Evolutionary conservation across 2,797 vertebrate genomes (phyloP).

Genomic region (Peromyscus aztecus): DNA sequence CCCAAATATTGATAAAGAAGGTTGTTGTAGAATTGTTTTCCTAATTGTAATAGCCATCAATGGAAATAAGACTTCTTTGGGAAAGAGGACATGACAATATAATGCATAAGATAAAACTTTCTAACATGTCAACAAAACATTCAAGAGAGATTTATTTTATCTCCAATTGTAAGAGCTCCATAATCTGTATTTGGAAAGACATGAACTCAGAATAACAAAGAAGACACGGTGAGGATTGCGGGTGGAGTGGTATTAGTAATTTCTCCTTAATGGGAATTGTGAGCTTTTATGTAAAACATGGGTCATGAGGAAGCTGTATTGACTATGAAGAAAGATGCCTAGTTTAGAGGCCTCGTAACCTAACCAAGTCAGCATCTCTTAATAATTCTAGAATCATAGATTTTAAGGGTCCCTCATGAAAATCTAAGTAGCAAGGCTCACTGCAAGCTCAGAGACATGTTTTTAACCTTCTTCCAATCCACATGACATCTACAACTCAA

Average conservation of each 20-base stretch:
- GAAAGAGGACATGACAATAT: neutral
- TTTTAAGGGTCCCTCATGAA: neutral
- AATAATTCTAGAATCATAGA: neutral
- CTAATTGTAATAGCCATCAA: neutral
- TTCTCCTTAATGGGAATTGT: constrained; percentile 21
- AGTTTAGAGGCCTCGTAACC: neutral
- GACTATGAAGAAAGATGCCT: neutral
- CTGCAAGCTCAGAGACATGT: neutral
- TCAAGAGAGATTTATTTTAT: neutral
- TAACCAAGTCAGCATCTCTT: neutral
- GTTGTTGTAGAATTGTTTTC: neutral
- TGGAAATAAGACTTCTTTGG: neutral
- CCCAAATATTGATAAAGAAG: neutral
- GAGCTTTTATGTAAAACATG: constrained; percentile 36
- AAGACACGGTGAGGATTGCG: neutral
- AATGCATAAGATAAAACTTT: neutral
- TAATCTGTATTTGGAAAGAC: neutral
- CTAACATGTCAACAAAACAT: neutral
- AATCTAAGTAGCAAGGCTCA: neutral
- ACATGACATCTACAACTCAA: neutral
- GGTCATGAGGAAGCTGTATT: neutral
- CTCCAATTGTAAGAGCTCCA: neutral
- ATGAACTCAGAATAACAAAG: neutral
- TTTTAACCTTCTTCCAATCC: neutral
- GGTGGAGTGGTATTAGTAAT: neutral